Evolutionary conservation across 2,113 vertebrate genomes (phyloP).

Genomic region (Pygoscelis antarcticus): DNA sequence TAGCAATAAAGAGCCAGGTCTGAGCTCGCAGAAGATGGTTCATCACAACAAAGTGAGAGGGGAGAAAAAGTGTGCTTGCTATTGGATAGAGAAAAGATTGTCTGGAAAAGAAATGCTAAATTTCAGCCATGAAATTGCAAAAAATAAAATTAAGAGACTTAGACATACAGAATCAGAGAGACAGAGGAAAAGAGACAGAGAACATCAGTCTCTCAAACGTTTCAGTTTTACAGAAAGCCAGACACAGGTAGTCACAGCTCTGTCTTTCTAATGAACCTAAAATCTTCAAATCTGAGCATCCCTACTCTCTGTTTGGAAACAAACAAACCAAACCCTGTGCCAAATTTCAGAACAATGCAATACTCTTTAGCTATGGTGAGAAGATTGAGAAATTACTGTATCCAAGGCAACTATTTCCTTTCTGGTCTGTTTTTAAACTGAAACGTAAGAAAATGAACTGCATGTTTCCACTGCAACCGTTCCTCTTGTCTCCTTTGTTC

Average conservation of each 20-base stretch:
- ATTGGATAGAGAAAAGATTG: background rate
- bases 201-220: accelerated
- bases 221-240: background rate
- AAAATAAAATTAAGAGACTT: background rate
- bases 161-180: background rate
- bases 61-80: background rate
- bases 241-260: background rate
- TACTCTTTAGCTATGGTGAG: background rate
- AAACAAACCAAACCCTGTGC: background rate
- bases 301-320: background rate
- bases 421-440: background rate
- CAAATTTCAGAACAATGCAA: background rate
- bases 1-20: background rate
- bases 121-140: background rate
- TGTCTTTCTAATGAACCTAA: background rate
- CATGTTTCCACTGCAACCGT: background rate
- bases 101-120: background rate
- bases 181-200: background rate
- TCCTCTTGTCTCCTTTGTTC: background rate
- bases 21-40: background rate
- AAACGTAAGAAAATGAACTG: background rate
- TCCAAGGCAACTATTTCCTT: background rate
- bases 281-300: background rate
- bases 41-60: background rate
- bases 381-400: background rate